Percentiles rank a stretch among this genome's conserved stretches.
Conservation (phyloP, 2,113 vertebrate species). For the Crotalus helleri region DNA sequence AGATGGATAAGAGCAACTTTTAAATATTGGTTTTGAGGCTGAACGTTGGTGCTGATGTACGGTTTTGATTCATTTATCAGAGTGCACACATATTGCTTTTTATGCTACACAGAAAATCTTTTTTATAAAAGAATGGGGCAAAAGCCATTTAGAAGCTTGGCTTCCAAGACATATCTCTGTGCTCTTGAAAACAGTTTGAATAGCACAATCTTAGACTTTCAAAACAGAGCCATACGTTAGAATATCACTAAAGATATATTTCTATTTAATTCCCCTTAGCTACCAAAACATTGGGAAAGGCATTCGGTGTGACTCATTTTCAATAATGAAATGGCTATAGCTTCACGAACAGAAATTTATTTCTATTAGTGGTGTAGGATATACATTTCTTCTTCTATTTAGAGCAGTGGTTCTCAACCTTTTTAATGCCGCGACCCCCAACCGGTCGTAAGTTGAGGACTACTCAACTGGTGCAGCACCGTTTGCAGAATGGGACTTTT, state of each 20-base stretch:
- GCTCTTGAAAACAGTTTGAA: background rate
- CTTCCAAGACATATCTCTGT: background rate
- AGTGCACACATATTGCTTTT: background rate
- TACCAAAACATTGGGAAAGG: slow-evolving; percentile 1
- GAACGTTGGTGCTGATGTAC: background rate
- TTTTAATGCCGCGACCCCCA: no score
- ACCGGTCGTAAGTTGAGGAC: no score
- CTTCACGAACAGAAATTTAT: background rate
- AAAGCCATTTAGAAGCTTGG: background rate
- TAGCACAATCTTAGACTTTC: background rate
- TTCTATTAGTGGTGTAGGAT: slow-evolving; percentile 33
- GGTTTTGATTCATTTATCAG: background rate
- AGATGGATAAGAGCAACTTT: background rate
- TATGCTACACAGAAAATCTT: background rate
- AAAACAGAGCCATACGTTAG: background rate
- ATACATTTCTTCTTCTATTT: slow-evolving; percentile 21
- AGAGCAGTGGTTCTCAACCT: background rate
- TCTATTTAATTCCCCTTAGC: background rate
- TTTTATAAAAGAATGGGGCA: background rate
- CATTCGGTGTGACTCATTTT: slow-evolving; percentile 23
- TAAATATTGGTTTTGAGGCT: background rate
- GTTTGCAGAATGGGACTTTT: no score
- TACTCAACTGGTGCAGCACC: no score
- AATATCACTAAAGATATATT: background rate
- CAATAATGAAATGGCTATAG: background rate